Base-by-base conservation (phyloP, 1,140 invertebrate genomes). In the Idris sp. region DNA sequence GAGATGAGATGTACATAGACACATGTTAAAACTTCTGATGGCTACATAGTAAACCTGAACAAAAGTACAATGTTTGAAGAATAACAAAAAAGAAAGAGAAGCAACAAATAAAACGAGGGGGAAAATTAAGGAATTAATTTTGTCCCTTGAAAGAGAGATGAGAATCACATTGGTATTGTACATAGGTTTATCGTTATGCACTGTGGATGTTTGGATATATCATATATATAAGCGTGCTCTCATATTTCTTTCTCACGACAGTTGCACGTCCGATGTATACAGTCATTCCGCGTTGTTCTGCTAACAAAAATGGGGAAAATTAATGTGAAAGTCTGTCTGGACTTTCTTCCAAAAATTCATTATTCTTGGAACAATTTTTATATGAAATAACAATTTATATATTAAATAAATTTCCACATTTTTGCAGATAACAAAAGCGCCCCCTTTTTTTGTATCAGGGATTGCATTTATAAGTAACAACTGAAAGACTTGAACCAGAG, bases 121-220 rank as follows among this genome's bases (percentile, higher is more conserved):
- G 10, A 33, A 53, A 13, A 44, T 14, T 31, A 43, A 22, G 16
- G 26, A 4, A n/a, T 41, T 41, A 7, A 18, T 41, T 31, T 51
- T 43, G 25, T 44, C 35, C 33, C 33, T 31, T 19, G 30, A 35
- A 16, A 59, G 26, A 15, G 19, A 41, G 61, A 30, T 33, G 46
- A 49, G 67, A 69, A 64, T 68, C 28, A 54, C 67, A 62, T 48
- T 71, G 53, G 67, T 74, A 71, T 67, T 83, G 78, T 79, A 84
- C 33, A 82, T 83, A 83, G 49, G 14, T 74, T 71, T 73, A 69
- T 79, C 76, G 74, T 65, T 77, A 74, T 83, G 78, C 75, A 80
- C 74, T 78, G 71, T 83, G 73, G 80, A 77, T 83, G 81, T 81
- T 68, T 74, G 41, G 56, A 74, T 74, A 67, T 56, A 40, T 48